phyloP scores from a whole-genome alignment of 2,888 invertebrate genomes.

The Pseudanteris insignis region DNA sequence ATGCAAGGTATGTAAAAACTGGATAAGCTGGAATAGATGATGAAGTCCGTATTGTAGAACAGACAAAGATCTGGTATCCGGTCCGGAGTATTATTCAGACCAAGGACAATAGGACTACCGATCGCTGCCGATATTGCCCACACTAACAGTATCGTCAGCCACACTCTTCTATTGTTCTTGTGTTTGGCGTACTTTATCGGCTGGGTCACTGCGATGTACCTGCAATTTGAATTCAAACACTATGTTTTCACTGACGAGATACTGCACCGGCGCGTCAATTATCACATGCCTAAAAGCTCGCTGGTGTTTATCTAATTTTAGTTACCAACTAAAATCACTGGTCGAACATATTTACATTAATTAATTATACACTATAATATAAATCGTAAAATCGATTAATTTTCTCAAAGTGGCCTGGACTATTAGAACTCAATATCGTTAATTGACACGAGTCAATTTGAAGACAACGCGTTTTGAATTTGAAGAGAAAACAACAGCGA shows the following conservation, averaged over 20 bases:
- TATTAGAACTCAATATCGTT: too few species aligned
- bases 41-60: conserved; percentile 98
- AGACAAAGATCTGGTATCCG: conserved; percentile 86
- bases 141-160: conserved; percentile 92
- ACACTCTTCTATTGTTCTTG: conserved; percentile 93
- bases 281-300: conserved; percentile 23
- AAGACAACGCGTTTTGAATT: too few species aligned
- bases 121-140: conserved; percentile 97
- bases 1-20: conserved; percentile 99
- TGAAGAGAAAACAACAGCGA: too few species aligned
- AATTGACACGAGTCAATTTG: too few species aligned
- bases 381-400: too few species aligned
- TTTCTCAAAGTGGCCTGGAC: too few species aligned
- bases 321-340: background rate
- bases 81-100: conserved; percentile 92
- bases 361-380: background rate
- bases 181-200: conserved; percentile 99
- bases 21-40: conserved; percentile 96
- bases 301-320: conserved; percentile 10
- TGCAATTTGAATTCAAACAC: conserved; percentile 68
- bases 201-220: conserved; percentile 98
- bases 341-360: too few species aligned
- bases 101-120: conserved; percentile 94
- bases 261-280: conserved; percentile 36
- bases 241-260: conserved; percentile 39